Evolutionary conservation across 1,140 invertebrate species (phyloP).

Genomic region (Spodoptera litura): DNA sequence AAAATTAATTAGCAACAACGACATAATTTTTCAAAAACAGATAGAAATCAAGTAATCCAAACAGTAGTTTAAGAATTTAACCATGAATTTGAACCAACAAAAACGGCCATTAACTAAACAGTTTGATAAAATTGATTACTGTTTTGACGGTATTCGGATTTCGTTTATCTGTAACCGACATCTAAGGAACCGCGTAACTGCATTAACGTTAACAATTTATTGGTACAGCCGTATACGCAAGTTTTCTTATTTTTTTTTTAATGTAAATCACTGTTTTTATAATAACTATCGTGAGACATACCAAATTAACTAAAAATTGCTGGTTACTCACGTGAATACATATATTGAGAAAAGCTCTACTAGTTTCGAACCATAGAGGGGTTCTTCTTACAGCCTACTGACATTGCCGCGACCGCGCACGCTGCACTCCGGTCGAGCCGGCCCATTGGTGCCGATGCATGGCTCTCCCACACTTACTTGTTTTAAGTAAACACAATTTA

Average conservation of each 20-base stretch:
- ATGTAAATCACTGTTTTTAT: not conserved
- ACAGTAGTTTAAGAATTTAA: constrained; percentile 31
- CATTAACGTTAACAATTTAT: constrained; percentile 54
- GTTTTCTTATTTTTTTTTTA: constrained; percentile 21
- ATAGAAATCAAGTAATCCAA: constrained; percentile 10
- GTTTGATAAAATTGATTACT: constrained; percentile 54
- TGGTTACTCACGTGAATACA: too few relatives aligned
- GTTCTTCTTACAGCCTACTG: too few relatives aligned
- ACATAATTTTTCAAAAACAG: constrained; percentile 2
- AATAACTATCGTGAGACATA: too few relatives aligned
- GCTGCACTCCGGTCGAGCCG: too few relatives aligned
- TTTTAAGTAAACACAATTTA: too few relatives aligned
- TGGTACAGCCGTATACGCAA: constrained; percentile 50
- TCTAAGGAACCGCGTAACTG: constrained; percentile 54
- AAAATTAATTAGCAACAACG: not conserved
- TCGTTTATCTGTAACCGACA: constrained; percentile 44
- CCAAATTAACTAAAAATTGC: too few relatives aligned
- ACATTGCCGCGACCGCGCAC: too few relatives aligned
- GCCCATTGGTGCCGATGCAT: too few relatives aligned
- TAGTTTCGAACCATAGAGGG: too few relatives aligned
- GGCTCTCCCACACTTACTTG: too few relatives aligned
- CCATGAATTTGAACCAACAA: constrained; percentile 12
- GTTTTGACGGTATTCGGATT: constrained; percentile 50
- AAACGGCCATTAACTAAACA: constrained; percentile 30
- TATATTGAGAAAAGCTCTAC: too few relatives aligned